Evolutionary conservation across 2,113 vertebrate genomes (phyloP).

Genomic region (Pteropus alecto): DNA sequence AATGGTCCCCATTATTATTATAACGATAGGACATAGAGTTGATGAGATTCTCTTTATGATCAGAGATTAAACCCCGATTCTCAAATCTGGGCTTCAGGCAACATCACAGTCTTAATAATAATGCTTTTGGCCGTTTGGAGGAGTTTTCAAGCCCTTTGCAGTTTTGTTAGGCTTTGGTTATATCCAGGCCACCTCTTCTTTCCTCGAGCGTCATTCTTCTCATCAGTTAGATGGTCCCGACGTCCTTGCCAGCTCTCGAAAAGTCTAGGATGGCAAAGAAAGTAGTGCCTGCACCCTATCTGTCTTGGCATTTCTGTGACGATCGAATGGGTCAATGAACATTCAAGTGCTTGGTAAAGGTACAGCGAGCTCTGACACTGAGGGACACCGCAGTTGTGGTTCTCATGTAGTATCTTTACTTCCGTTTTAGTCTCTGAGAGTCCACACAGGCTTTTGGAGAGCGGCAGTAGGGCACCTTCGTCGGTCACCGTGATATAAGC

Average conservation of each 20-base stretch:
- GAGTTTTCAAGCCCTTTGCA: neutral
- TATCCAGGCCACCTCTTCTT: neutral
- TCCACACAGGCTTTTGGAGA: neutral
- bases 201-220: neutral
- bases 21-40: neutral
- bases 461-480: neutral
- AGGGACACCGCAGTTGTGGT: neutral
- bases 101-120: neutral
- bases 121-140: neutral
- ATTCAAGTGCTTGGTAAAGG: neutral
- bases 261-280: neutral
- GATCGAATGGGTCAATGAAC: neutral
- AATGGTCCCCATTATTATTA: neutral
- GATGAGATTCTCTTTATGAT: neutral
- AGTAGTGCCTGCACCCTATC: neutral
- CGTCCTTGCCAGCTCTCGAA: neutral
- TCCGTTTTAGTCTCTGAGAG: neutral
- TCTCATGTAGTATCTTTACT: neutral
- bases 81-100: neutral
- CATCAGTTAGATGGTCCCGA: fast-evolving
- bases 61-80: neutral
- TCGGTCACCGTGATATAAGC: neutral
- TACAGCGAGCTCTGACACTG: fast-evolving
- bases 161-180: neutral
- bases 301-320: neutral